Conservation (phyloP, 2,797 vertebrate species). For the Choloepus didactylus region DNA sequence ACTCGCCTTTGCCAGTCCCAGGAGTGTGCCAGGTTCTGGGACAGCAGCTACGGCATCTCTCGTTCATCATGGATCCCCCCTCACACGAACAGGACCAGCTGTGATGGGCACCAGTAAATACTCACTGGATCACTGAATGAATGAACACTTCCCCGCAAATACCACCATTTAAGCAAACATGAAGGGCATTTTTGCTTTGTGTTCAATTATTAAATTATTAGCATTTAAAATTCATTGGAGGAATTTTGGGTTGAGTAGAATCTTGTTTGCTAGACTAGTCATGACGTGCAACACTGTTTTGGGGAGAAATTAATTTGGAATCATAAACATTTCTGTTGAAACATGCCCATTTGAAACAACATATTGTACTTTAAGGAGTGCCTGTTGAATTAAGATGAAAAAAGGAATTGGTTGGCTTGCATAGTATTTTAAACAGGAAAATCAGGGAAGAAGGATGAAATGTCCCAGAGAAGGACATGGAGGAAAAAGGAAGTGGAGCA, state of each 20-base stretch:
- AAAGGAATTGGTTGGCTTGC: neutral
- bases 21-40: too few relatives aligned
- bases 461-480: neutral
- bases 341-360: neutral
- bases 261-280: neutral
- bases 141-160: neutral
- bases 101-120: accelerated
- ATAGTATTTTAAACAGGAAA: neutral
- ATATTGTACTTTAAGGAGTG: neutral
- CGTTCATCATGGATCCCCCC: neutral
- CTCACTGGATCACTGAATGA: neutral
- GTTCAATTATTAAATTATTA: neutral
- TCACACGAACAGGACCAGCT: neutral
- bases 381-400: neutral
- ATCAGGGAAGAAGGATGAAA: neutral
- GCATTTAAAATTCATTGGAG: neutral
- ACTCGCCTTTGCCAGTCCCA: too few relatives aligned
- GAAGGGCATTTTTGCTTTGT: neutral
- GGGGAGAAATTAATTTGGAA: neutral
- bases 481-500: neutral
- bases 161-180: neutral
- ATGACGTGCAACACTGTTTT: neutral
- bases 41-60: neutral
- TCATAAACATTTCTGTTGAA: neutral
- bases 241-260: neutral